These are phyloP conservation scores for Nothobranchius furzeri DNA, from an alignment of 2,113 vertebrate genomes.

Conservation along the genomic window DNA sequence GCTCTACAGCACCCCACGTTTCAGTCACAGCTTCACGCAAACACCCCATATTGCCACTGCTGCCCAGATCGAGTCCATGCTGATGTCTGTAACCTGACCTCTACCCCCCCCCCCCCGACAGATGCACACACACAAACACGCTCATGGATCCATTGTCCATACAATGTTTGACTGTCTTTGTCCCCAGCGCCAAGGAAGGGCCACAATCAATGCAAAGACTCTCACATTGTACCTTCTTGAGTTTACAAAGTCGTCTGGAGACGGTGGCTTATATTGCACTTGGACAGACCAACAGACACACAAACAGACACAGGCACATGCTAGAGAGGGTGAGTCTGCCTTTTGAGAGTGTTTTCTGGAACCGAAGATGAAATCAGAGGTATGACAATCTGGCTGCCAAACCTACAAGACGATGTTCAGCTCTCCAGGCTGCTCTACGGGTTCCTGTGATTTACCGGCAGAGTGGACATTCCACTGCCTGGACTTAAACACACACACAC, in stretches of 20 bases:
- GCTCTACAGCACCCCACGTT: conserved; percentile 56
- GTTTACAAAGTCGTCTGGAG: conserved; percentile 75
- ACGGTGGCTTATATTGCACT: conserved; percentile 74
- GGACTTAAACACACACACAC: conserved; percentile 50
- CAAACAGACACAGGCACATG: conserved; percentile 63
- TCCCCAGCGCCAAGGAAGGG: conserved; percentile 77
- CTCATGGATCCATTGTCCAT: conserved; percentile 59
- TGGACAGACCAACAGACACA: conserved; percentile 58
- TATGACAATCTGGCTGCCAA: conserved; percentile 77
- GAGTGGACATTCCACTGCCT: conserved; percentile 67
- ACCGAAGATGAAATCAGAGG: conserved; percentile 79
- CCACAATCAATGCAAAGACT: conserved; percentile 78
- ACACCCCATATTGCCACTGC: conserved; percentile 74
- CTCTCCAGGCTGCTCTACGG: conserved; percentile 63
- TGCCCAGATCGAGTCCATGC: conserved; percentile 68
- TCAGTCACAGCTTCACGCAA: conserved; percentile 54
- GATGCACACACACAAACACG: no score
- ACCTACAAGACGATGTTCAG: conserved; percentile 67
- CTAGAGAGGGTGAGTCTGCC: conserved; percentile 64
- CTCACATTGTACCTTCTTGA: conserved; percentile 65
- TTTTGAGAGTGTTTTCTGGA: conserved; percentile 70
- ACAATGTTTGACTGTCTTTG: conserved; percentile 75
- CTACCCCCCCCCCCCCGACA: conserved; percentile 17
- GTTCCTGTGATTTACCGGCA: conserved; percentile 58
- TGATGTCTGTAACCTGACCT: conserved; percentile 50